Evolutionary conservation across 1,140 invertebrate species (phyloP), one percentile per base, ranked within the genome.

Genomic region (Fopius arisanus): DNA sequence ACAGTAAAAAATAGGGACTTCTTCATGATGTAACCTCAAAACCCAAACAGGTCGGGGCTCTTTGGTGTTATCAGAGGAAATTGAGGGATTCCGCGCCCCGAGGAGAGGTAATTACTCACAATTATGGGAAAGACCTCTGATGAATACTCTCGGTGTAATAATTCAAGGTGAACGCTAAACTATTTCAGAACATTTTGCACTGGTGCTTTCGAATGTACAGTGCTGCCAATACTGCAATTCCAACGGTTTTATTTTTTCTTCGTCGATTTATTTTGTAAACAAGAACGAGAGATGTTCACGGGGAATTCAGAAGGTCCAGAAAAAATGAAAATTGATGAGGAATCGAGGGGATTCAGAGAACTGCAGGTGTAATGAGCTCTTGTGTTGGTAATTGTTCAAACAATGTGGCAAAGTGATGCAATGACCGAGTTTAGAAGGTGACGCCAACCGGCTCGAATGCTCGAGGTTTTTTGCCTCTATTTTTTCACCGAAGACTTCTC

Each of bases 21-120:
- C 2, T 1, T 28, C 28, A 31, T 62, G 54, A 62, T 62, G 54
- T 62, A 78, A 78, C 77, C 77, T 78, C 73, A 73, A 78, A 78
- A 21, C 7, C 67, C 2, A 10, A 68, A 54, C 63, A 54, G 10
- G 3, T 67, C 19, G 10, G 19, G 16, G 40, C 65, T 69, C 41
- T 9, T 16, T 29, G 2, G 21, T 41, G 14, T 23, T 23, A 51
- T 31, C 54, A 31, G 67, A 12, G 19, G 1, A 73, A 14, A 51
- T 43, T 67, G 31, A 67, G 12, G 10, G 6, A 12, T 40, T 62
- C 5, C 16, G 0, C 12, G 28, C 21, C n/a, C 0, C 9, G 23
- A 19, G 16, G 3, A 54, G 4, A 21, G 7, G 6, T 68, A 23
- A 19, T 16, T 9, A 63, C 59, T 72, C 28, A 72, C 70, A 23